These are phyloP conservation scores for Lasius platythorax DNA, from an alignment of 2,888 invertebrate species.

Conservation along the genomic window DNA sequence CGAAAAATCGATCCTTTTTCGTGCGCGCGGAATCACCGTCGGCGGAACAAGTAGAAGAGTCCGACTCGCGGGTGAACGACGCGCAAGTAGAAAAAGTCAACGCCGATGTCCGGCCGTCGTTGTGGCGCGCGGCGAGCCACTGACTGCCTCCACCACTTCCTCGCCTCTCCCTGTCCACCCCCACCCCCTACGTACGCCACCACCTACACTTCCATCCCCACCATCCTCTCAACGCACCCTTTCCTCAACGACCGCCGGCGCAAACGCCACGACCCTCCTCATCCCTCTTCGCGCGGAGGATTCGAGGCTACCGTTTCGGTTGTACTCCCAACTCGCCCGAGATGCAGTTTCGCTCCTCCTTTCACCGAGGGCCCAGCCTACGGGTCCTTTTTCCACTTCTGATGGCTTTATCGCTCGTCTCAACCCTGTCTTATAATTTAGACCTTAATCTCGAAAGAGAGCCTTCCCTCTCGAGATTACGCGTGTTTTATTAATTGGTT, in stretches of 20 bases:
- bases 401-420: conserved; percentile 27
- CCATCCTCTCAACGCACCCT: conserved; percentile 72
- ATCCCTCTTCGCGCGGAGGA: conserved; percentile 39
- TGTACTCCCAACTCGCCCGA: conserved; percentile 42
- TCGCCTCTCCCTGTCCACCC: conserved; percentile 77
- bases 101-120: conserved; percentile 74
- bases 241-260: conserved; percentile 81
- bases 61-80: conserved; percentile 33
- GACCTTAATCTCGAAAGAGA: conserved; percentile 17
- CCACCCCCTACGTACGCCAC: conserved; percentile 64
- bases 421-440: conserved; percentile 40
- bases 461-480: conserved; percentile 26
- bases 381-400: conserved; percentile 41
- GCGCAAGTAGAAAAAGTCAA: conserved; percentile 70
- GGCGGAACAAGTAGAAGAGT: background rate
- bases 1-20: background rate
- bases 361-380: conserved; percentile 34
- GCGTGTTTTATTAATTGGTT: conserved; percentile 43
- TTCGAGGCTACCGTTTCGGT: conserved; percentile 50
- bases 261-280: conserved; percentile 80
- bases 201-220: conserved; percentile 66
- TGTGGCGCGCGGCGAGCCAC: conserved; percentile 85
- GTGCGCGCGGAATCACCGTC: background rate
- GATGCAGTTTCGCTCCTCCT: conserved; percentile 54
- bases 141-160: conserved; percentile 83